Evolutionary conservation across 2,888 invertebrate species (phyloP).

Genomic region (Sepiola atlantica): DNA sequence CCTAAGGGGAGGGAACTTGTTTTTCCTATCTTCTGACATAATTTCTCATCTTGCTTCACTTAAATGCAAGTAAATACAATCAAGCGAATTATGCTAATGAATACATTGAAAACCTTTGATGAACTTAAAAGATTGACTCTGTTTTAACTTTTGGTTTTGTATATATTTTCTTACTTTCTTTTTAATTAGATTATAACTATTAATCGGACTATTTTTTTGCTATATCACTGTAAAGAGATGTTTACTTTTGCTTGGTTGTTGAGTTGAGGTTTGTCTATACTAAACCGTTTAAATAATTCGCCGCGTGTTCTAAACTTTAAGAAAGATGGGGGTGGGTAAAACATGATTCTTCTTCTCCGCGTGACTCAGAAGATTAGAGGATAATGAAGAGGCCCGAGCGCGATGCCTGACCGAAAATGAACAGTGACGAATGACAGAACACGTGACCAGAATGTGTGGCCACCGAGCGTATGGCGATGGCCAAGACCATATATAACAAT

Average conservation of each 20-base stretch:
- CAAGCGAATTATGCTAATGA: no score
- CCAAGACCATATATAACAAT: neutral
- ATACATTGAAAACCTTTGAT: no score
- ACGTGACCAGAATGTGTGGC: conserved; percentile 19
- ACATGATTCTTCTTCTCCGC: neutral
- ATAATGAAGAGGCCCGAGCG: neutral
- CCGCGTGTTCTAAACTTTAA: neutral
- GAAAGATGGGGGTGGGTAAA: neutral
- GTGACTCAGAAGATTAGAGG: neutral
- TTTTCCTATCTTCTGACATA: no score
- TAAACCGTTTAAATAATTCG: neutral
- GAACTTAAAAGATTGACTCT: no score
- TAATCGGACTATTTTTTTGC: no score
- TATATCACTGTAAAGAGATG: no score
- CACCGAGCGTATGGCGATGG: neutral
- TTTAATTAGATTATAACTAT: no score
- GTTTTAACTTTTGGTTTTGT: no score
- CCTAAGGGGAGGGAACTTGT: no score
- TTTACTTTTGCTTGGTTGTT: neutral
- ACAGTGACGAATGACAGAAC: conserved; percentile 32
- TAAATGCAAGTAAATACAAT: no score
- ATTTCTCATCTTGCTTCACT: no score
- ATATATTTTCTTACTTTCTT: no score
- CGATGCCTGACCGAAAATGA: neutral
- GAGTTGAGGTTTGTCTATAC: neutral